A percentile compares a stretch with the other conserved stretches of the same genome.
Conservation (phyloP, 2,888 invertebrate species). For the Epistrophe grossulariae region DNA sequence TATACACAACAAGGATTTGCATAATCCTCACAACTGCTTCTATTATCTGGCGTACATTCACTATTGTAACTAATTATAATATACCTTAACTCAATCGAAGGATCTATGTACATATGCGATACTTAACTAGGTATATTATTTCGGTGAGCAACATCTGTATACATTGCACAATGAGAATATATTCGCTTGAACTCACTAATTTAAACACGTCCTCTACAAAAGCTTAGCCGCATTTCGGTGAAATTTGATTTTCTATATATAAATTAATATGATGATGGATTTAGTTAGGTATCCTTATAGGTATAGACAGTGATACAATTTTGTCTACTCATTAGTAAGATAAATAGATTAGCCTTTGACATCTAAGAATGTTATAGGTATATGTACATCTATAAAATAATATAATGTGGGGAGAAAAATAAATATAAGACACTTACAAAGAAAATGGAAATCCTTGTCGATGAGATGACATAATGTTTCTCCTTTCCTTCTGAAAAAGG, state of each 20-base stretch:
- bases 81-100: constrained; percentile 54
- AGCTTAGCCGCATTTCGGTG: neutral
- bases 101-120: neutral
- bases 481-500: constrained; percentile 38
- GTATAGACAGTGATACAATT: neutral
- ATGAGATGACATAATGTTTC: too few species aligned
- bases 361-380: neutral
- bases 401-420: neutral
- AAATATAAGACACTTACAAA: constrained; percentile 1
- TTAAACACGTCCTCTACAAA: neutral
- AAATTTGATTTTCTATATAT: neutral
- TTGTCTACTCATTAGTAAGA: constrained; percentile 29
- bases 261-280: neutral
- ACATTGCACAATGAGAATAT: constrained; percentile 3
- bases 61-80: constrained; percentile 47
- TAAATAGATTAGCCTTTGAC: constrained; percentile 26
- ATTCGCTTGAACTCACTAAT: constrained; percentile 7
- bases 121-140: neutral
- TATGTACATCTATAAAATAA: neutral
- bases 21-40: constrained; percentile 9
- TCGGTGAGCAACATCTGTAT: constrained; percentile 24
- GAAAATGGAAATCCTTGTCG: constrained; percentile 28
- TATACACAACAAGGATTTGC: constrained; percentile 4
- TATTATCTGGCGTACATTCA: neutral
- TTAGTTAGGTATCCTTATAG: neutral